Percentiles rank a stretch among this genome's conserved stretches.
These are phyloP conservation scores for Otus sunia DNA, from an alignment of 2,113 vertebrate genomes.

Conservation along the genomic window DNA sequence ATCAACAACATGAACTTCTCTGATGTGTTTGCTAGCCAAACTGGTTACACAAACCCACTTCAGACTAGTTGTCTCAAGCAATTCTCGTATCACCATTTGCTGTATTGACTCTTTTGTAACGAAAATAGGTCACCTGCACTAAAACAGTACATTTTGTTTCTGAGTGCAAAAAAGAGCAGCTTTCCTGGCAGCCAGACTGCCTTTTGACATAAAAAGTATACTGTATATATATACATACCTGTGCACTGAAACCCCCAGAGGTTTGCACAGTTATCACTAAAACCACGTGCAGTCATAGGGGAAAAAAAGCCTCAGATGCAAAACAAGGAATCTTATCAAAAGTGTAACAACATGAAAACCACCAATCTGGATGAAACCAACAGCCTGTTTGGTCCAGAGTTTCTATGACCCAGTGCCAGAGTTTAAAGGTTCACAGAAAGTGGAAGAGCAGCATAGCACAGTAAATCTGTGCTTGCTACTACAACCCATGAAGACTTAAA, in stretches of 20 bases:
- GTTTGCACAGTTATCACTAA: neutral
- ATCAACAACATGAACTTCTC: neutral
- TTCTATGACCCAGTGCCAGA: neutral
- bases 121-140: slow-evolving; percentile 10
- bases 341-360: neutral
- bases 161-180: neutral
- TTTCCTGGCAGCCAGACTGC: neutral
- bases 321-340: neutral
- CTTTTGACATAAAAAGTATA: neutral
- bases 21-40: neutral
- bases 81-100: neutral
- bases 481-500: neutral
- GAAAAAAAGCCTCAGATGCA: neutral
- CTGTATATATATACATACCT: neutral
- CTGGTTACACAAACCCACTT: neutral
- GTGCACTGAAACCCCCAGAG: neutral
- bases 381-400: neutral
- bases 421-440: neutral
- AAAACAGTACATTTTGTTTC: neutral
- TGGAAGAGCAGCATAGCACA: rapidly evolving
- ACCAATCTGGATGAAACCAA: neutral
- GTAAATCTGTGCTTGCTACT: neutral
- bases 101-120: neutral
- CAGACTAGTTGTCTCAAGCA: neutral
- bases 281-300: neutral